Evolutionary conservation across 2,797 vertebrate species (phyloP).

Genomic region (Aerospiza tachiro): DNA sequence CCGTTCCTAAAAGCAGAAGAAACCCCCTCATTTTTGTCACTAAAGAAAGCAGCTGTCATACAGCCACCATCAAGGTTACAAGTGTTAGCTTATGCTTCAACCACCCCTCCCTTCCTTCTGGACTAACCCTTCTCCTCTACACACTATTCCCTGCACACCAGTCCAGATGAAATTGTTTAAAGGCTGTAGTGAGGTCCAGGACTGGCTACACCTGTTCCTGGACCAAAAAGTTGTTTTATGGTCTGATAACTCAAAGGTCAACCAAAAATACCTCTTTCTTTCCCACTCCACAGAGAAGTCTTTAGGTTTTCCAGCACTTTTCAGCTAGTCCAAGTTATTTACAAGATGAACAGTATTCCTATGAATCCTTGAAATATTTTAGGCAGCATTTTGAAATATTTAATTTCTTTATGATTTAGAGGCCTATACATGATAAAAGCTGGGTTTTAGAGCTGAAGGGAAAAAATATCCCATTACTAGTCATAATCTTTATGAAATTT

Average conservation of each 20-base stretch:
- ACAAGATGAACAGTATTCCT: neutral
- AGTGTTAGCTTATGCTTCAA: neutral
- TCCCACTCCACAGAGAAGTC: neutral
- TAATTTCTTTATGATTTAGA: neutral
- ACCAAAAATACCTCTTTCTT: neutral
- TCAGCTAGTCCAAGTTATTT: neutral
- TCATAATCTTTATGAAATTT: neutral
- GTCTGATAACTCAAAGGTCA: neutral
- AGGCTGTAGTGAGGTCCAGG: neutral
- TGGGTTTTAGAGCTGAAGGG: neutral
- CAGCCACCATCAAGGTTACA: neutral
- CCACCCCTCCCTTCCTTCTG: neutral
- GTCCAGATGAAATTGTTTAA: neutral
- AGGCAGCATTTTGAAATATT: neutral
- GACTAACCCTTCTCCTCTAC: neutral
- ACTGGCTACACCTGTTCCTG: neutral
- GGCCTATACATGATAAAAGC: neutral
- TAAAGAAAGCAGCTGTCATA: neutral
- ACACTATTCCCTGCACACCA: neutral
- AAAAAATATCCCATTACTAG: neutral
- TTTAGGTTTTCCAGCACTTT: neutral
- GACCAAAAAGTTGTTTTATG: neutral
- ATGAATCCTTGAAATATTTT: neutral
- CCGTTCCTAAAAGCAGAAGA: neutral
- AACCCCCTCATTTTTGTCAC: neutral